Conservation (phyloP, 2,797 vertebrate species). For the Scolopax bukidnonensis region DNA sequence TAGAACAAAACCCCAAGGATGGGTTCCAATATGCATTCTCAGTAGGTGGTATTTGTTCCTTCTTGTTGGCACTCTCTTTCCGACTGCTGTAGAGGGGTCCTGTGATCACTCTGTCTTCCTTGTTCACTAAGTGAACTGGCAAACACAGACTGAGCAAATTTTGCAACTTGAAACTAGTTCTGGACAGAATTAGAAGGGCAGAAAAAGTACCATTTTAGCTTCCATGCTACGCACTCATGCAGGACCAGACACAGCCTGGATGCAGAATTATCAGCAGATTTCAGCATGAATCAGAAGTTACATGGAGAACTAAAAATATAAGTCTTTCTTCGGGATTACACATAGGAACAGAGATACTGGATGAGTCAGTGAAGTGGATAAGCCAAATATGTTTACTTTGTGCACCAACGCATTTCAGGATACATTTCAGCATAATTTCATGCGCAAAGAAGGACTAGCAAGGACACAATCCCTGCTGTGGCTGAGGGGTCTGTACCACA, state of each 20-base stretch:
- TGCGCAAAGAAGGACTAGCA: neutral
- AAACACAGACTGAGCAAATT: neutral
- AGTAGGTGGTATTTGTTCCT: neutral
- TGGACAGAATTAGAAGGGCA: neutral
- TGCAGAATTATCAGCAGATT: neutral
- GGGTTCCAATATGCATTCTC: neutral
- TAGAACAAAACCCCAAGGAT: neutral
- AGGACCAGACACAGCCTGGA: neutral
- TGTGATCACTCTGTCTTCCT: neutral
- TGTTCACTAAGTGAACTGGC: neutral
- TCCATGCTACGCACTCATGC: fast-evolving
- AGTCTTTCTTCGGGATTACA: neutral
- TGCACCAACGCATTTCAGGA: neutral
- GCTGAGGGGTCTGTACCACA: neutral
- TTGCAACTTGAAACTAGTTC: neutral
- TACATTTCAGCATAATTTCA: neutral
- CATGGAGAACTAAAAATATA: neutral
- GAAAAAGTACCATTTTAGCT: neutral
- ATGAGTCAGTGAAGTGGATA: neutral
- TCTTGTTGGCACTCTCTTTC: neutral
- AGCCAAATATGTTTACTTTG: neutral
- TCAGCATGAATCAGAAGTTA: neutral
- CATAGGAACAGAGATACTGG: neutral
- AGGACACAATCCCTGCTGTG: neutral
- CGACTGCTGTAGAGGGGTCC: neutral